Conservation (phyloP, 2,113 vertebrate genomes). For the Hydrochoerus hydrochaeris region DNA sequence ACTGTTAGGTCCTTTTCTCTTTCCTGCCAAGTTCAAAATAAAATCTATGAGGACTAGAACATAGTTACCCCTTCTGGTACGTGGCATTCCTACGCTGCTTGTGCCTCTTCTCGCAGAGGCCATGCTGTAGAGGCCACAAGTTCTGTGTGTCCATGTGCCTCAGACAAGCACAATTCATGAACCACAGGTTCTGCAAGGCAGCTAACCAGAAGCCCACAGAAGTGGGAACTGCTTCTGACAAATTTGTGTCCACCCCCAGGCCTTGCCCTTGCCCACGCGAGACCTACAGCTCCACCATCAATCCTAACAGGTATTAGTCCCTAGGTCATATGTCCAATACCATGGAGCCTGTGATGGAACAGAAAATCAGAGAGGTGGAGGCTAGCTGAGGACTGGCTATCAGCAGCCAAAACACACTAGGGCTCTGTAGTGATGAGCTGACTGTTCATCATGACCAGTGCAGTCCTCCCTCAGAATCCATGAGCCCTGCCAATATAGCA, state of each 20-base stretch:
- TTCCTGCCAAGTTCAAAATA: slow-evolving; percentile 1
- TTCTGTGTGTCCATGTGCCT: background rate
- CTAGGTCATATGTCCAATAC: background rate
- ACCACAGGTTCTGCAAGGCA: background rate
- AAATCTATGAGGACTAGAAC: background rate
- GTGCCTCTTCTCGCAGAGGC: background rate
- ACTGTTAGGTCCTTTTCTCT: background rate
- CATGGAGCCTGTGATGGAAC: background rate
- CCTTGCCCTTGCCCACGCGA: background rate
- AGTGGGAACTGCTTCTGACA: background rate
- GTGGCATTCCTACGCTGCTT: background rate
- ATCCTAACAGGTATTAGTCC: background rate
- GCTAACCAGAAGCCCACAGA: background rate
- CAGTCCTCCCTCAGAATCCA: background rate
- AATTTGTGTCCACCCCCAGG: background rate
- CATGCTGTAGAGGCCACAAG: background rate
- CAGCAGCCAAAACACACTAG: slow-evolving; percentile 44
- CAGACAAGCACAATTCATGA: background rate
- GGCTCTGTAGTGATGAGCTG: background rate
- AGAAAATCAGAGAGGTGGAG: slow-evolving; percentile 37
- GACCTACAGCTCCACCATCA: background rate
- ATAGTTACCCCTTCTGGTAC: slow-evolving; percentile 13
- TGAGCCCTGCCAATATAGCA: background rate
- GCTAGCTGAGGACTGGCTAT: background rate
- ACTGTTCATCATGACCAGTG: background rate